Evolutionary conservation across 1,140 invertebrate species (phyloP), one percentile per base, ranked within the genome.

Genomic region (Ostrea edulis): DNA sequence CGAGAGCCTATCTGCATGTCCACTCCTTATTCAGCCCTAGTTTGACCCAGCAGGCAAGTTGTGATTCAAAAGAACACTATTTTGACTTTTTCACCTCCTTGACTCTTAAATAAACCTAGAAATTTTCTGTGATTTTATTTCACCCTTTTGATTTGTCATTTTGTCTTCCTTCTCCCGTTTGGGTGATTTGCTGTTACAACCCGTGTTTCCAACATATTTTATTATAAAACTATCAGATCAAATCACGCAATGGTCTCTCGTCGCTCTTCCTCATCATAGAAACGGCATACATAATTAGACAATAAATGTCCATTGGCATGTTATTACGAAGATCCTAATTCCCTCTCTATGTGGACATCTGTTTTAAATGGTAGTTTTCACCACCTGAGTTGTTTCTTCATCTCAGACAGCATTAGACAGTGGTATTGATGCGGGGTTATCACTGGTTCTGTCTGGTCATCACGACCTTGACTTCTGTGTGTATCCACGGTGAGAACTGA

Each of bases 391-490:
- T 77, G 68, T 29, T 77, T 77, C 12, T 77, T 25, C 25, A 25
- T 11, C 22, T 77, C 68, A 62, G 55, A 62, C 55, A 62, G 14
- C 25, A 17, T 77, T 44, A 44, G 68, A 29, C 68, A 3, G 68
- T 77, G 25, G 68, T 35, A 29, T 77, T 29, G 68, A 77, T 25
- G 68, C 9, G 68, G 68, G 22, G 68, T 77, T 77, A 77, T 77
- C 68, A 35, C 25, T 77, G 11, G 29, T 77, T 22, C 25, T 35
- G 68, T 77, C 68, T 77, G 68, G 68, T 77, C 68, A 77, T 77
- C 68, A 9, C 68, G 68, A 77, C 68, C 68, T 77, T 77, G 68
- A 77, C 68, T 77, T 77, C 68, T 77, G 25, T 12, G 4, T 29
- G 68, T 25, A 77, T 77, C 68, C 22, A 35, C 68, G 35, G 68